Evolutionary conservation across 2,888 invertebrate genomes (phyloP).

Genomic region (Lumbricus terrestris): DNA sequence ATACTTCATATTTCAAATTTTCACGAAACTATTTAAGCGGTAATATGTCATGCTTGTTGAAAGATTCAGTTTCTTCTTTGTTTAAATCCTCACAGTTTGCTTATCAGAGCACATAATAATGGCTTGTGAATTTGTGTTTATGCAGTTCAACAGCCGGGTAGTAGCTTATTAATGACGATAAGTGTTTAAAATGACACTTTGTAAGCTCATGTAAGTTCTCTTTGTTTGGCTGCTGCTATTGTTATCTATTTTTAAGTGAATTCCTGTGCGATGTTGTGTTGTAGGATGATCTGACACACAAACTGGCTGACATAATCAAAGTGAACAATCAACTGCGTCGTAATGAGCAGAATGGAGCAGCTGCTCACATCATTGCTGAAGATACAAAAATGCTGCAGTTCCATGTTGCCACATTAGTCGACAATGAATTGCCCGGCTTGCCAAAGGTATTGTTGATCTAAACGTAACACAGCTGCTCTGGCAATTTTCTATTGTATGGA

Average conservation of each 20-base stretch:
- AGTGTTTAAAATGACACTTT: too few species aligned
- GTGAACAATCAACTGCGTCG: conserved; percentile 90
- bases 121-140: too few species aligned
- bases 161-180: too few species aligned
- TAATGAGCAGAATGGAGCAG: conserved; percentile 94
- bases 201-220: neutral
- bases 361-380: conserved; percentile 93
- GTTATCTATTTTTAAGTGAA: neutral
- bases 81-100: too few species aligned
- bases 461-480: neutral
- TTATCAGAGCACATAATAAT: too few species aligned
- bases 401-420: conserved; percentile 95
- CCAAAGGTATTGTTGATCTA: conserved; percentile 44
- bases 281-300: conserved; percentile 96
- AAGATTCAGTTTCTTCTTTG: too few species aligned
- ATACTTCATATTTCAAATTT: too few species aligned
- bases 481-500: neutral
- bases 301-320: conserved; percentile 96
- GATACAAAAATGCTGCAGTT: conserved; percentile 97
- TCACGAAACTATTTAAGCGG: too few species aligned
- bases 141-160: too few species aligned
- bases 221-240: too few species aligned
- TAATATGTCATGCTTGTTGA: too few species aligned
- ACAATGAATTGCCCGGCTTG: conserved; percentile 95
- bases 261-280: neutral